phyloP scores from a whole-genome alignment of 2,113 vertebrate species.

The Neolamprologus cancellatus region DNA sequence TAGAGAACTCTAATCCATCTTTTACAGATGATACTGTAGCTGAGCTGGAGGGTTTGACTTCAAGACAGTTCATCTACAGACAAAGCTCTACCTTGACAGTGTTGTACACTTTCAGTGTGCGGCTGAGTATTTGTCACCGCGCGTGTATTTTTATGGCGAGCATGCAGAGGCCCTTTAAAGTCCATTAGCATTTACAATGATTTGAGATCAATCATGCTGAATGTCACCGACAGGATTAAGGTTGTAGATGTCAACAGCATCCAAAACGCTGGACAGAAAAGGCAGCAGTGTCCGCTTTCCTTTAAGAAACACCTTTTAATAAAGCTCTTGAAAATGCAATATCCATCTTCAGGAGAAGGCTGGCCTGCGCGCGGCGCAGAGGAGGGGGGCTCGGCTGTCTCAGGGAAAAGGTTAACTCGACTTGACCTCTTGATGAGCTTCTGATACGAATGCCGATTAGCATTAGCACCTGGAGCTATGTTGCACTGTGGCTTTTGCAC shows the following conservation, averaged over 20 bases:
- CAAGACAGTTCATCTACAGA: constrained; percentile 27
- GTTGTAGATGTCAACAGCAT: constrained; percentile 48
- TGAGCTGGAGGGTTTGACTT: constrained; percentile 43
- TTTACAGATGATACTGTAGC: constrained; percentile 54
- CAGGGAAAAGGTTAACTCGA: constrained; percentile 3
- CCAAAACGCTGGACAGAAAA: constrained; percentile 35
- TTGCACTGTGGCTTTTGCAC: background rate
- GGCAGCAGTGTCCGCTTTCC: background rate
- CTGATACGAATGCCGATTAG: constrained; percentile 16
- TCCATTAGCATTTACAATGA: constrained; percentile 40
- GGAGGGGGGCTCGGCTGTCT: background rate
- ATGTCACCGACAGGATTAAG: constrained; percentile 36
- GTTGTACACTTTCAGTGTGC: background rate
- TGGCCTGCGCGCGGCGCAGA: background rate
- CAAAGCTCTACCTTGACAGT: constrained; percentile 7
- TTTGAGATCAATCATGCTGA: constrained; percentile 44
- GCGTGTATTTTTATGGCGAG: background rate
- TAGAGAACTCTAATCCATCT: constrained; percentile 59
- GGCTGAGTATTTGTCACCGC: background rate
- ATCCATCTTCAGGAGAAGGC: background rate
- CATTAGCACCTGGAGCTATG: constrained; percentile 18
- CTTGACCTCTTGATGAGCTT: constrained; percentile 8
- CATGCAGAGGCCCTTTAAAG: background rate
- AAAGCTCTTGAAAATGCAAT: background rate
- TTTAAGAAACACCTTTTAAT: constrained; percentile 25